Percentiles rank a stretch among this genome's conserved stretches.
Conservation (phyloP, 2,888 invertebrate species). For the Bombylius discolor region DNA sequence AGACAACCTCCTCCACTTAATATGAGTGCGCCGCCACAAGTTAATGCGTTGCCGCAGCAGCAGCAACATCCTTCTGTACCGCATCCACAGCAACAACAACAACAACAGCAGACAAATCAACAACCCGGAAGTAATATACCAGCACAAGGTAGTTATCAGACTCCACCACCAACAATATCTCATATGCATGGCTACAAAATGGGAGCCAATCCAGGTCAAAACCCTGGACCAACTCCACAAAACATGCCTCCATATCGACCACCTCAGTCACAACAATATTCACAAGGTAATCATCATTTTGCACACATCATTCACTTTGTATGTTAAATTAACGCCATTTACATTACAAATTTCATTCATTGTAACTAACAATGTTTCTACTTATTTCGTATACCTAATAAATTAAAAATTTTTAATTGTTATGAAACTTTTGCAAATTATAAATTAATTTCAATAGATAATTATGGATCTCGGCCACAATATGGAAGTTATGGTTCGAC, state of each 20-base stretch:
- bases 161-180: constrained; percentile 23
- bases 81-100: constrained; percentile 32
- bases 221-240: constrained; percentile 39
- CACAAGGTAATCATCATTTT: constrained; percentile 34
- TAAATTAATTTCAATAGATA: constrained; percentile 21
- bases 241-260: constrained; percentile 45
- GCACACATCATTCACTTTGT: not conserved
- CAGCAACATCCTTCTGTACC: constrained; percentile 25
- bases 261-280: constrained; percentile 40
- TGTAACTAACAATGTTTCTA: not conserved
- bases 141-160: constrained; percentile 24
- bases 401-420: not conserved
- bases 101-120: constrained; percentile 24
- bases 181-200: constrained; percentile 47
- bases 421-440: not conserved
- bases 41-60: constrained; percentile 25
- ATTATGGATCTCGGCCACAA: constrained; percentile 40
- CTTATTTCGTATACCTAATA: not conserved
- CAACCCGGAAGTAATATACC: constrained; percentile 31
- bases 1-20: constrained; percentile 6
- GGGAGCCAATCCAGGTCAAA: constrained; percentile 43
- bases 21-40: constrained; percentile 2
- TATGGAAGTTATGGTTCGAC: constrained; percentile 42
- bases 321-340: not conserved
- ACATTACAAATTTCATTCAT: not conserved